Evolutionary conservation across 1,140 invertebrate species (phyloP).

Genomic region (Lasioglossum baleicum): DNA sequence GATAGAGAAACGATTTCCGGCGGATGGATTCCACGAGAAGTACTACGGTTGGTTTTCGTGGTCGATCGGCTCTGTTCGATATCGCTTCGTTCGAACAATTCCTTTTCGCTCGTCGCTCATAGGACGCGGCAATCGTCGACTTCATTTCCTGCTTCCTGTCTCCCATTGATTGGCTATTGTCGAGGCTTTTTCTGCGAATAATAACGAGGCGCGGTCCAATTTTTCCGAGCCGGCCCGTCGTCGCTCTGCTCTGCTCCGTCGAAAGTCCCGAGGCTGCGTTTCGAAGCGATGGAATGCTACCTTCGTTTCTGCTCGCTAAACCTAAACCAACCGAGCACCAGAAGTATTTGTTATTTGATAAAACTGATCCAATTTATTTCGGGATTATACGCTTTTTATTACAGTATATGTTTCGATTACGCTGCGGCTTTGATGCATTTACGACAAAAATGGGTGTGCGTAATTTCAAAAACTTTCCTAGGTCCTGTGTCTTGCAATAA

Average conservation of each 20-base stretch:
- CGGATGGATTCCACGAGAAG: too few species aligned
- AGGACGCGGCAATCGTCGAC: slow-evolving; percentile 1
- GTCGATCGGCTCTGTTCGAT: background rate
- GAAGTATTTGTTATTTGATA: too few species aligned
- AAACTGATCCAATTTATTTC: too few species aligned
- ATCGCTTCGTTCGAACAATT: background rate
- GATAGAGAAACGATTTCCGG: too few species aligned
- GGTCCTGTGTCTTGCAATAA: too few species aligned
- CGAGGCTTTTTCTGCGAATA: slow-evolving; percentile 43
- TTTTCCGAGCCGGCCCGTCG: background rate
- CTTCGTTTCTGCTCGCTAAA: too few species aligned
- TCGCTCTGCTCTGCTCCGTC: background rate
- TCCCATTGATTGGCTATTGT: slow-evolving; percentile 36
- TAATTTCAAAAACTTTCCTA: too few species aligned
- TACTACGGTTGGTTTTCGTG: too few species aligned
- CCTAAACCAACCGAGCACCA: background rate
- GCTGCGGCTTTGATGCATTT: too few species aligned
- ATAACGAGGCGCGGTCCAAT: slow-evolving; percentile 45
- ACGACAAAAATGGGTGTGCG: too few species aligned
- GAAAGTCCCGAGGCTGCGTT: background rate
- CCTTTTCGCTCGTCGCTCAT: background rate
- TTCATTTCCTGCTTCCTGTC: slow-evolving; percentile 45
- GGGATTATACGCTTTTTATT: too few species aligned
- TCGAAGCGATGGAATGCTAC: background rate
- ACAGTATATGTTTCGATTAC: too few species aligned